Evolutionary conservation across 2,113 vertebrate genomes (phyloP).

Genomic region (Nycticryphes semicollaris): DNA sequence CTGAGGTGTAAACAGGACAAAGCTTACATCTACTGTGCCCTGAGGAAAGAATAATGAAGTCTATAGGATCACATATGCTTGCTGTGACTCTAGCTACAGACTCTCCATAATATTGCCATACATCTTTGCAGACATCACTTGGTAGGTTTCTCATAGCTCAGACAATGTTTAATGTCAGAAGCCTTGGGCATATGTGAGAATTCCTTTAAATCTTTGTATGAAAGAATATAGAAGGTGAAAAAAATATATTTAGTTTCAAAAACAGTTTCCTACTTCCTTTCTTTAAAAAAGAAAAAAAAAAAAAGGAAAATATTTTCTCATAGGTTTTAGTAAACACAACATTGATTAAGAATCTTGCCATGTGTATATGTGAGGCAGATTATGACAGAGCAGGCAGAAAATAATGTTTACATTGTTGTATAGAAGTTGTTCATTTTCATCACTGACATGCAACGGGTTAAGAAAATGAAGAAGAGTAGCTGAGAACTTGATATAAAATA

Average conservation of each 20-base stretch:
- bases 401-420: neutral
- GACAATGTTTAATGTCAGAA: neutral
- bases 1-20: neutral
- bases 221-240: neutral
- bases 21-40: neutral
- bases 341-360: neutral
- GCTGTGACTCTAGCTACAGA: neutral
- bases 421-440: neutral
- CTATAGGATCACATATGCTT: neutral
- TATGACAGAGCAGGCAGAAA: neutral
- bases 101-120: neutral
- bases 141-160: neutral
- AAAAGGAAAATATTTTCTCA: neutral
- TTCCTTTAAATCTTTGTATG: neutral
- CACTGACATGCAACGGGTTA: neutral
- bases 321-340: neutral
- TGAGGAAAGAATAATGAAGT: neutral
- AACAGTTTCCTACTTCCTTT: neutral
- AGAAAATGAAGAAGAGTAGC: neutral
- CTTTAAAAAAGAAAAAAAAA: neutral
- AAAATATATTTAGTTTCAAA: neutral
- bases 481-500: neutral
- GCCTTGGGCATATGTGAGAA: neutral
- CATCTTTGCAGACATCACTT: neutral
- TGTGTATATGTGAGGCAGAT: neutral